These are phyloP conservation scores for Lithobates pipiens DNA, from an alignment of 2,797 vertebrate genomes.

Conservation along the genomic window DNA sequence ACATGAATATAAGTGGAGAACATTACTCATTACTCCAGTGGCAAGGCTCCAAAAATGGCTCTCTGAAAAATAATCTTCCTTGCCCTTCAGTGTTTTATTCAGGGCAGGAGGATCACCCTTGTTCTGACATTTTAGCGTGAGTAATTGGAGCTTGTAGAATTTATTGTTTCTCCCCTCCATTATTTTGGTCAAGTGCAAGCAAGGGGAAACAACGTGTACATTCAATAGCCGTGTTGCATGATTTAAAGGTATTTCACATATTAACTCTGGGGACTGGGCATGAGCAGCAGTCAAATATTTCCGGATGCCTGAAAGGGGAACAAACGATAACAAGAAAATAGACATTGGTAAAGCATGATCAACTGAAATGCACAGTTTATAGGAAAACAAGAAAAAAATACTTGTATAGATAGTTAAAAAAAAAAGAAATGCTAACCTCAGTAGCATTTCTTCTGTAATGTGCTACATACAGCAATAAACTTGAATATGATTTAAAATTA, in stretches of 20 bases:
- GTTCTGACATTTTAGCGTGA: slow-evolving; percentile 56
- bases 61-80: slow-evolving; percentile 59
- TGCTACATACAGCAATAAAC: neutral
- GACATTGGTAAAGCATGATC: slow-evolving; percentile 5
- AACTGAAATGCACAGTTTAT: neutral
- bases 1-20: slow-evolving; percentile 53
- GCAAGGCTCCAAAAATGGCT: slow-evolving; percentile 48
- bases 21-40: slow-evolving; percentile 52
- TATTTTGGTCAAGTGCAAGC: slow-evolving; percentile 47
- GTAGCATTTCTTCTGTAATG: neutral
- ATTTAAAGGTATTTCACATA: slow-evolving; percentile 31
- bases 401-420: neutral
- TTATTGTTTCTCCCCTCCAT: slow-evolving; percentile 52
- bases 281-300: slow-evolving; percentile 13
- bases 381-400: neutral
- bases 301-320: slow-evolving; percentile 6
- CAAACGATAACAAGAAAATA: neutral
- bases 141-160: slow-evolving; percentile 57
- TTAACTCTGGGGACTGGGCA: neutral
- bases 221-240: slow-evolving; percentile 17
- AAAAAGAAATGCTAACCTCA: neutral
- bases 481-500: no score
- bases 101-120: slow-evolving; percentile 56
- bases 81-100: slow-evolving; percentile 59
- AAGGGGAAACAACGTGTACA: slow-evolving; percentile 21